Conservation (phyloP, 2,888 invertebrate genomes). For the Drosophila anomalata region DNA sequence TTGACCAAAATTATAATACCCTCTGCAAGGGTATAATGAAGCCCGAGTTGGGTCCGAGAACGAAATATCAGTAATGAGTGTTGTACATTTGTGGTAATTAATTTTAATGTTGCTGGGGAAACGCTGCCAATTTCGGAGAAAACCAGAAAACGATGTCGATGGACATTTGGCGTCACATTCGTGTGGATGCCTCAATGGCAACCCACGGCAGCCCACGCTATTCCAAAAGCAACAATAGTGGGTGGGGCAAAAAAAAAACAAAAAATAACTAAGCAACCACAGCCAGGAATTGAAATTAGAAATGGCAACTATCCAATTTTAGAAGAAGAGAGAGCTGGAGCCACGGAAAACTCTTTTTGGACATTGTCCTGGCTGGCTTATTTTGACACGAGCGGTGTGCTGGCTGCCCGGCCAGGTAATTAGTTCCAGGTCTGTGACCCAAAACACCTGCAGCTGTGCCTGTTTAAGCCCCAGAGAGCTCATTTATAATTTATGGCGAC, state of each 20-base stretch:
- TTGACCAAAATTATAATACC: too few species aligned
- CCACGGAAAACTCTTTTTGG: slow-evolving; percentile 35
- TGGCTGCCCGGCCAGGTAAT: slow-evolving; percentile 37
- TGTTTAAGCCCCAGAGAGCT: not conserved
- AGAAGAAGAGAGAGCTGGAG: slow-evolving; percentile 6
- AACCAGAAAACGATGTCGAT: slow-evolving; percentile 59
- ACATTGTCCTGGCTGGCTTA: slow-evolving; percentile 38
- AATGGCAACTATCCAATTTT: slow-evolving; percentile 56
- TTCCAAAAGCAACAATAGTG: slow-evolving; percentile 11
- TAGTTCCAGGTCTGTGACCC: slow-evolving; percentile 51
- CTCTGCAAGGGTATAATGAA: too few species aligned
- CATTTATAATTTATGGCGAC: slow-evolving; percentile 57
- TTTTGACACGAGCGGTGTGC: slow-evolving; percentile 4
- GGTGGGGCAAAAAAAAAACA: not conserved
- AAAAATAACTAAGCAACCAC: slow-evolving; percentile 25
- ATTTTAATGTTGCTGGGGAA: slow-evolving; percentile 70
- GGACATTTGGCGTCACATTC: slow-evolving; percentile 63
- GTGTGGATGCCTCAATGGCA: slow-evolving; percentile 44
- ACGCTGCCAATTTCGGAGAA: slow-evolving; percentile 11
- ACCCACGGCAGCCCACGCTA: slow-evolving; percentile 9
- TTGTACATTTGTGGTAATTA: slow-evolving; percentile 78
- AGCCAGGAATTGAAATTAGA: slow-evolving; percentile 64
- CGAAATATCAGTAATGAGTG: slow-evolving; percentile 64
- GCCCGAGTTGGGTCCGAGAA: slow-evolving; percentile 19
- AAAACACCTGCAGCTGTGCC: slow-evolving; percentile 43